Evolutionary conservation across 1,140 invertebrate species (phyloP).

Genomic region (Zaprionus camerounensis): DNA sequence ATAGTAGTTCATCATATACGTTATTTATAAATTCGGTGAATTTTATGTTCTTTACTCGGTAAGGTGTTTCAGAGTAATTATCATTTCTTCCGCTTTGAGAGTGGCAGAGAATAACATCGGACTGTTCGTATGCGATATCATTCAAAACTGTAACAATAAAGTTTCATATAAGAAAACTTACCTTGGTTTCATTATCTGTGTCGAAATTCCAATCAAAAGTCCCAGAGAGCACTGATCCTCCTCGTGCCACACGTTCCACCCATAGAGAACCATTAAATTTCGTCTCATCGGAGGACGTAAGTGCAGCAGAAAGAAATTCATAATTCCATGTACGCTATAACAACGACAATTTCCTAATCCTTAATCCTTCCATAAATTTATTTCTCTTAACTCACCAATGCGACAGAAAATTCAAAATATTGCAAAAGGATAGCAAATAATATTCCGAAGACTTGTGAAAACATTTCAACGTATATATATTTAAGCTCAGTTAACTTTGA

Average conservation of each 20-base stretch:
- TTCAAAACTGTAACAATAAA: neutral
- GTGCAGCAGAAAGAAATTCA: neutral
- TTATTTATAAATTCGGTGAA: neutral
- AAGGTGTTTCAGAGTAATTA: neutral
- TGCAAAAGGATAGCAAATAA: neutral
- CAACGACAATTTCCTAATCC: neutral
- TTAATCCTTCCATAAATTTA: neutral
- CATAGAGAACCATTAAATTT: neutral
- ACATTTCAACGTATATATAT: neutral
- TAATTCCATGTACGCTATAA: neutral
- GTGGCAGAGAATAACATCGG: neutral
- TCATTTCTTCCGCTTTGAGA: neutral
- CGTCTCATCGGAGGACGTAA: neutral
- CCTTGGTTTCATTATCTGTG: neutral
- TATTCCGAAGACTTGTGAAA: neutral
- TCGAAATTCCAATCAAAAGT: neutral
- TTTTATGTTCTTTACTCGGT: neutral
- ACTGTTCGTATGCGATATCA: neutral
- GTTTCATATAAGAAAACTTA: neutral
- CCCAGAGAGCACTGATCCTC: neutral
- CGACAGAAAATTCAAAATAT: neutral
- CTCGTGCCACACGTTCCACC: neutral
- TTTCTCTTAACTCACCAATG: neutral
- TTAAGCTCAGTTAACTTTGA: neutral
- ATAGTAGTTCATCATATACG: neutral